Base-by-base conservation (phyloP, 2,888 invertebrate genomes). In the Eupithecia dodoneata region DNA sequence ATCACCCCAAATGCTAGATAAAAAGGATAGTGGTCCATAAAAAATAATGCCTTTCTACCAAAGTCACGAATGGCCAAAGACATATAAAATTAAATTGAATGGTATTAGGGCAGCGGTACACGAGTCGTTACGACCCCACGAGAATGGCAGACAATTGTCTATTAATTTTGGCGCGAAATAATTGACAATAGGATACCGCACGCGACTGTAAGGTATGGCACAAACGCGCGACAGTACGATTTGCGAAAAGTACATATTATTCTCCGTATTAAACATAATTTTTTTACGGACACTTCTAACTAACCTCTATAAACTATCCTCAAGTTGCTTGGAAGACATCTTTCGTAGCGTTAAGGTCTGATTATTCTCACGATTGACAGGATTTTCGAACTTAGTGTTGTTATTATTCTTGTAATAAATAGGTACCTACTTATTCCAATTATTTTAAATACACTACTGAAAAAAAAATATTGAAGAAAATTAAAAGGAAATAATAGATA, bases 111-210 rank as follows among this genome's bases (percentile, higher is more conserved):
- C 55, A 63, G 72, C 52, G 69, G 79, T 75, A 78, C 82, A 81
- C 75, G 76, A 81, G 83, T 84, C 85, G 86, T 88, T 89, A 88
- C 72, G 80, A 63, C 63, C 77, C 74, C 87, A 89, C 82, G 91
- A 87, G 89, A 90, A 80, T 77, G 82, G 82, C 81, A 85, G 83
- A 86, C 91, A 86, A 93, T 93, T 90, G 92, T 91, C 85, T 82
- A 80, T 88, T 89, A 83, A 88, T 90, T 93, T 92, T 88, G 93
- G 92, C 81, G 81, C 84, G 86, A 85, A 86, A 88, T 91, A 90
- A 92, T 90, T 88, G 88, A 87, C 89, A 87, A 88, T 90, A 84
- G 87, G 81, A 82, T 79, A 90, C 81, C 80, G 86, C 91, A 90
- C 90, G 90, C 91, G 87, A 90, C 67, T 77, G 47, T 82, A 67